Base-by-base conservation (phyloP, 2,888 invertebrate genomes). In the Trisateles emortualis region DNA sequence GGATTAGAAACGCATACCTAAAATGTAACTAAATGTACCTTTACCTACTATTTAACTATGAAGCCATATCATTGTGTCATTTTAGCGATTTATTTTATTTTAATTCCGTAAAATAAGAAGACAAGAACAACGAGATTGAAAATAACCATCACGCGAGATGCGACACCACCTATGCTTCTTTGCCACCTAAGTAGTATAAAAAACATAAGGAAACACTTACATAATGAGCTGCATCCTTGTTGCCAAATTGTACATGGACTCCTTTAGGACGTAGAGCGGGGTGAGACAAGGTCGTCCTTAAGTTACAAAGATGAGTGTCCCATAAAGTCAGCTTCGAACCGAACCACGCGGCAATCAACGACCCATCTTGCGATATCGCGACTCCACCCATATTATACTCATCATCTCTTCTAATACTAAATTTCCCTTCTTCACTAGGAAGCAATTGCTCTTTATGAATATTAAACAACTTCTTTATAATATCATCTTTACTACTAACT, bases 281-380 rank as follows among this genome's bases (percentile, higher is more conserved):
- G 59, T 93, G 93, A 0, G 93, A 86, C 38, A 93, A 59, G 0
- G 88, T 84, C 0, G 92, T 88, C 41, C 88, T 74, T 10, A 93
- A 68, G 36, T 78, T 86, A 59, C 91, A 90, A 30, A 86, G 55
- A 57, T 89, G 86, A 0, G 90, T 83, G 58, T 93, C 93, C 93
- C 93, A 93, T 24, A 93, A 50, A 0, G 92, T 92, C 45, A 93
- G 67, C 56, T 92, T 92, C 33, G 84, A 81, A 0, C 93, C 93
- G 48, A 92, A 92, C 93, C 93, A 93, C 0, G 92, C 92, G 0
- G 93, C 93, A n/a, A 92, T 90, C 49, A 92, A 64, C 0, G 93
- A 93, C 0, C 93, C 92, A 19, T 93, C 93, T 39, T 88, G 86
- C 0, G 93, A 92, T 60, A 93, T 86, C 9, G 90, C 90, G 3